Evolutionary conservation across 2,797 vertebrate genomes (phyloP).

Genomic region (Premnoplex brunnescens): DNA sequence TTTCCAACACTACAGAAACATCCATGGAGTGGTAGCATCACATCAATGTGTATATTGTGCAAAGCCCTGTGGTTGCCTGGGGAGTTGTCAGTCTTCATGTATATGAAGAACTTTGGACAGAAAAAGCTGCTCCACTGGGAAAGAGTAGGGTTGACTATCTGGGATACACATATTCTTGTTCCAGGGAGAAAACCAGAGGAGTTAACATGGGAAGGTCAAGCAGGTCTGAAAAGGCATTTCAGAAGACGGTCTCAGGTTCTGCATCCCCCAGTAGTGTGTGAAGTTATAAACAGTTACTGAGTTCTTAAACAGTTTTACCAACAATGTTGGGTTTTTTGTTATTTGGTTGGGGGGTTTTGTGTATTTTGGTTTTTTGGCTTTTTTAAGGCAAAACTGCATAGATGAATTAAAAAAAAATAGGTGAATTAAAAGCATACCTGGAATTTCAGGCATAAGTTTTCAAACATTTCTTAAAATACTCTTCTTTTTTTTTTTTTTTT

Average conservation of each 20-base stretch:
- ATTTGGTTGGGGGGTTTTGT: background rate
- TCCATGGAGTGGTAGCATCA: background rate
- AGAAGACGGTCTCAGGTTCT: background rate
- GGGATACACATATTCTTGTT: background rate
- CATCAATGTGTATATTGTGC: background rate
- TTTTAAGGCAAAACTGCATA: background rate
- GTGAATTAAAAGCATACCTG: background rate
- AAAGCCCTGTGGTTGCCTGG: background rate
- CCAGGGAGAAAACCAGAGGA: background rate
- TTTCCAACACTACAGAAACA: background rate
- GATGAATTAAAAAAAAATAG: background rate
- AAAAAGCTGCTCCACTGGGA: background rate
- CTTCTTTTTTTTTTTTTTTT: background rate
- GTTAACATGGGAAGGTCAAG: background rate
- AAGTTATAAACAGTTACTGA: background rate
- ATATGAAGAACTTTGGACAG: background rate
- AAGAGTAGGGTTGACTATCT: background rate
- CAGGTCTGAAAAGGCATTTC: background rate
- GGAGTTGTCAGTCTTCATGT: accelerated
- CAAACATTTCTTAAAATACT: background rate
- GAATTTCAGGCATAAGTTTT: background rate
- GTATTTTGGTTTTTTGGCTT: no score
- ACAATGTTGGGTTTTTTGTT: background rate
- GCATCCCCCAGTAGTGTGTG: accelerated
- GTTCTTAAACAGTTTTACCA: background rate